phyloP scores from a whole-genome alignment of 1,140 invertebrate genomes.

The Pogonomyrmex barbatus region DNA sequence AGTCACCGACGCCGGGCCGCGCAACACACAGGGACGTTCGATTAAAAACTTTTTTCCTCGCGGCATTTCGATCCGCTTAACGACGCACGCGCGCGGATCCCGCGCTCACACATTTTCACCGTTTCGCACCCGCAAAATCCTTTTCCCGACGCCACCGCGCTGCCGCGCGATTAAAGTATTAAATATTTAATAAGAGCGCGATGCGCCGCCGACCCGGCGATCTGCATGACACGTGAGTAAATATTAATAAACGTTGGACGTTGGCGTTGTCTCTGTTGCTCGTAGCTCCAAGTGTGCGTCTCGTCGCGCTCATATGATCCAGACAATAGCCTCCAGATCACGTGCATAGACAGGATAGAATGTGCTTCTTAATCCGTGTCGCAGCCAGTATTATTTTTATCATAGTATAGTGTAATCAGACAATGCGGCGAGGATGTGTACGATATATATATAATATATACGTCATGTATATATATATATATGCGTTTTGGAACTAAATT shows the following conservation, averaged over 20 bases:
- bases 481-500: slow-evolving; percentile 16
- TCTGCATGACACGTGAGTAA: slow-evolving; percentile 46
- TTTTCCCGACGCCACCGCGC: neutral
- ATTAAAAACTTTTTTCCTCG: slow-evolving; percentile 64
- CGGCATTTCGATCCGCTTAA: slow-evolving; percentile 52
- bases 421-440: neutral
- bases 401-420: no score
- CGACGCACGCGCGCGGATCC: neutral
- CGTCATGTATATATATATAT: neutral
- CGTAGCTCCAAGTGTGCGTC: neutral
- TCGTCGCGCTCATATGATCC: slow-evolving; percentile 3
- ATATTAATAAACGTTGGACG: slow-evolving; percentile 59
- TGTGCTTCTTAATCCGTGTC: slow-evolving; percentile 8
- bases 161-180: slow-evolving; percentile 71
- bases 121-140: slow-evolving; percentile 28
- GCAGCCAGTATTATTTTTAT: slow-evolving; percentile 9
- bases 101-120: neutral
- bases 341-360: neutral
- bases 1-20: slow-evolving; percentile 22
- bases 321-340: slow-evolving; percentile 19
- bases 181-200: slow-evolving; percentile 70
- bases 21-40: slow-evolving; percentile 23
- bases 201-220: slow-evolving; percentile 47
- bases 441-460: neutral
- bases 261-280: slow-evolving; percentile 1